Base-by-base conservation (phyloP, 2,888 invertebrate genomes). In the Acholoe squamosa region DNA sequence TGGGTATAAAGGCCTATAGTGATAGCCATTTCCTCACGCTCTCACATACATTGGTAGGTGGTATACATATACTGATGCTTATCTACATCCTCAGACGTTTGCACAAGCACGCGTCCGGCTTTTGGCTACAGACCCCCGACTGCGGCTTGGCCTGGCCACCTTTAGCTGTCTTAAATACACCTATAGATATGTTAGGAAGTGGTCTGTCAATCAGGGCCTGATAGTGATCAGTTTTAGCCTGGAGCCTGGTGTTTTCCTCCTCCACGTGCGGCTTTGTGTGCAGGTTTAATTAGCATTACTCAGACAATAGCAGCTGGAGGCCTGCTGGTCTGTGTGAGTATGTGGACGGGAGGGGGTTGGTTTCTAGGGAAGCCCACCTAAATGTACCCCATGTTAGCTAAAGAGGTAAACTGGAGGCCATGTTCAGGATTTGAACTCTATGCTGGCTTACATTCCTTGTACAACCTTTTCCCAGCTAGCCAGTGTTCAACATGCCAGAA, bases 81-180 rank as follows among this genome's bases (percentile, higher is more conserved):
- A 71, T 71, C 71, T 28, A 71, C 71, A 25, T 28, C 71, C 31
- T 0, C 71, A 28, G 71, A 22, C 71, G 71, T 71, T 71, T 71
- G 71, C 28, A 22, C 71, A 71, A 71, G 31, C 71, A 71, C 71
- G 71, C n/a, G 71, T 71, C 71, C 61, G n/a, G 22, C 25, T 61
- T 61, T 61, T 61, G 61, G 61, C 61, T 61, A 22, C 61, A 61
- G 61, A 61, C 61, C 61, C 71, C 71, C 71, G 61, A 61, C 61
- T 22, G 61, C 61, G 3, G 14, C 61, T n/a, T 19, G 61, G 61
- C 61, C 61, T n/a, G 61, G 31, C 71, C 71, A 61, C 61, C 61
- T 43, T 14, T n/a, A 61, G 71, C 31, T 28, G 71, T 71, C 71
- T 71, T n/a, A 71, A 28, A 22, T 28, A 28, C 71, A 71, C 43